Evolutionary conservation across 2,888 invertebrate species (phyloP), one percentile per base, ranked within the genome.

Genomic region (Helicoverpa assulta): DNA sequence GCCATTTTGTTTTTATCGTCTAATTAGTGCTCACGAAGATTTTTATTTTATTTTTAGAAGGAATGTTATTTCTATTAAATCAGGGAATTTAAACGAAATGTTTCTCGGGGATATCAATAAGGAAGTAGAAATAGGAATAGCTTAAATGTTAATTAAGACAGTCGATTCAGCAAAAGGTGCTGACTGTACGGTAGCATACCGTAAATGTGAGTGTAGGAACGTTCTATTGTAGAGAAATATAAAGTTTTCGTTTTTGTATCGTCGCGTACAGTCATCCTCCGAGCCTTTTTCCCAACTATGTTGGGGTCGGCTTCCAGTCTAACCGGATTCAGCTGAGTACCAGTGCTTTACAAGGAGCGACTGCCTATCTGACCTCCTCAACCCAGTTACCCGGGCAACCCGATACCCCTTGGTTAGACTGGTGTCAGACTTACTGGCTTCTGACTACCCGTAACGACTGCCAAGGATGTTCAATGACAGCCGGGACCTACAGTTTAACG

Each of bases 191-290:
- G 29, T 59, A 37, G 10, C 19, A 51, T 40, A 18, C 60, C 47
- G 40, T 70, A 75, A 60, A 54, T 33, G 76, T 70, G 47, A 70
- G 55, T 75, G 64, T 56, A 65, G 56, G 62, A 56, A 16, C 47
- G n/a, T 47, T 51, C 59, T 65, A 65, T 73, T 61, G 50, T 66
- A 61, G 60, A 55, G 75, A 70, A 79, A 75, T 75, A 70, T 63
- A 77, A 73, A 54, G 70, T 65, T 75, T 77, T 63, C 62, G 63
- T 74, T 65, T 73, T 60, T 75, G 63, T 77, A 66, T 75, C 66
- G 62, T 56, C 66, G 56, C 60, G 66, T 57, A 58, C 18, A 54
- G 37, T 76, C n/a, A n/a, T n/a, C n/a, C n/a, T n/a, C n/a, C n/a
- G n/a, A n/a, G n/a, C n/a, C n/a, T n/a, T n/a, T n/a, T n/a, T n/a